phyloP scores from a whole-genome alignment of 2,113 vertebrate species.

The Phalacrocorax pelagicus region DNA sequence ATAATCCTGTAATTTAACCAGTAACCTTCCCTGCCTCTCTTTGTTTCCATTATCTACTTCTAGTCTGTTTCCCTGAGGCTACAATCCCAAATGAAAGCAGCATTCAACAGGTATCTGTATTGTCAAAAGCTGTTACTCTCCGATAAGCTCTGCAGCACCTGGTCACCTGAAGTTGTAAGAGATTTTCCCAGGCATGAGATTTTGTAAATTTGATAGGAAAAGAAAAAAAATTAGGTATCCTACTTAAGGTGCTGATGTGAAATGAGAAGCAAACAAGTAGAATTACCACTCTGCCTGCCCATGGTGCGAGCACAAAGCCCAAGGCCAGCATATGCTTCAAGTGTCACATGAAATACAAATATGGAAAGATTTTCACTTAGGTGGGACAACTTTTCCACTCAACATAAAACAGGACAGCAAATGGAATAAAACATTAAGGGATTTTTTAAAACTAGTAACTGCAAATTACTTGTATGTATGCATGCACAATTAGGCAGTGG shows the following conservation, averaged over 20 bases:
- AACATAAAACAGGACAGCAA: background rate
- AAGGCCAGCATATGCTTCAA: accelerated
- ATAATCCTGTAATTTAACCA: background rate
- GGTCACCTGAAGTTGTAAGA: background rate
- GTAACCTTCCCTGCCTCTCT: background rate
- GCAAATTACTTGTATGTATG: background rate
- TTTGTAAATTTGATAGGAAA: background rate
- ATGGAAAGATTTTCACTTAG: background rate
- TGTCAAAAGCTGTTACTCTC: background rate
- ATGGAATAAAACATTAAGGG: background rate
- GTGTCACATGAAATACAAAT: background rate
- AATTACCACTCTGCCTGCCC: background rate
- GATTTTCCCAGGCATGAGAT: background rate
- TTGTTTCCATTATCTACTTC: background rate
- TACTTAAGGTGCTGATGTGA: accelerated
- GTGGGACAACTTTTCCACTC: background rate
- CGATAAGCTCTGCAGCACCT: background rate
- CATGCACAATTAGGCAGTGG: background rate
- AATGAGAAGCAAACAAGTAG: background rate
- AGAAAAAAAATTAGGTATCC: background rate
- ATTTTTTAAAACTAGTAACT: background rate
- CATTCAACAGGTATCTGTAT: background rate
- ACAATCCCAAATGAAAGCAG: background rate
- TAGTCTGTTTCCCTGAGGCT: background rate
- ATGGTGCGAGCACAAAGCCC: accelerated